Evolutionary conservation across 1,140 invertebrate genomes (phyloP).

Genomic region (Drosophila equinoxialis): DNA sequence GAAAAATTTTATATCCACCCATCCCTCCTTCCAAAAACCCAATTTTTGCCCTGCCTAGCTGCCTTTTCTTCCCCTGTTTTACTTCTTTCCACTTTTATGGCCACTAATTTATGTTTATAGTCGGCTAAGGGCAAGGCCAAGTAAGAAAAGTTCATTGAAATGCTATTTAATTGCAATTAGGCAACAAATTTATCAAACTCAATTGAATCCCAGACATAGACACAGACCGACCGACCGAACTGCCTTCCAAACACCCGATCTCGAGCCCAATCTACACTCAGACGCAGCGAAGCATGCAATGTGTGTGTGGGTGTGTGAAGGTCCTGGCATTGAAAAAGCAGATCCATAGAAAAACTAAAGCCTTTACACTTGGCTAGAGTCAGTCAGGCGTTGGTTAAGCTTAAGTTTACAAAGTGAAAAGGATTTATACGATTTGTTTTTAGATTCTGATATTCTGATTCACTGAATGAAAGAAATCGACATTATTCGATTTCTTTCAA

Average conservation of each 20-base stretch:
- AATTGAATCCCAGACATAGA: slow-evolving; percentile 16
- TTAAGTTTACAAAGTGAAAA: not conserved
- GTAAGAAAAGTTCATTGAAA: slow-evolving; percentile 19
- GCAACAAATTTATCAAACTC: slow-evolving; percentile 11
- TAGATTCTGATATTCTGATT: not conserved
- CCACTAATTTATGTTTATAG: slow-evolving; percentile 26
- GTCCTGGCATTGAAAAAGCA: not conserved
- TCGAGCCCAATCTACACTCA: not conserved
- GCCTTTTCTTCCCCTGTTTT: not conserved
- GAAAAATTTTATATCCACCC: slow-evolving; percentile 25
- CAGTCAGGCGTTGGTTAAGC: slow-evolving; percentile 16
- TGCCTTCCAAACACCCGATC: not conserved
- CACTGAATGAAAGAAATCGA: too few species aligned
- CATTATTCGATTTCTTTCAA: not conserved
- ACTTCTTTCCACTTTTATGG: slow-evolving; percentile 10
- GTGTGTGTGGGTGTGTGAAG: slow-evolving; percentile 2
- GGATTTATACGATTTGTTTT: slow-evolving; percentile 9
- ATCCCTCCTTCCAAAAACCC: too few species aligned
- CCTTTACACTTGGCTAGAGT: slow-evolving; percentile 25
- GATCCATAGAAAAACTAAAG: slow-evolving; percentile 3
- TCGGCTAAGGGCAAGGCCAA: slow-evolving; percentile 11
- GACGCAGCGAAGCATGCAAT: slow-evolving; percentile 10
- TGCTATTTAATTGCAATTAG: slow-evolving; percentile 34
- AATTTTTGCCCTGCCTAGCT: too few species aligned
- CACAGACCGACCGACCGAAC: not conserved